phyloP scores from a whole-genome alignment of 1,140 invertebrate species.

The Musca vetustissima region DNA sequence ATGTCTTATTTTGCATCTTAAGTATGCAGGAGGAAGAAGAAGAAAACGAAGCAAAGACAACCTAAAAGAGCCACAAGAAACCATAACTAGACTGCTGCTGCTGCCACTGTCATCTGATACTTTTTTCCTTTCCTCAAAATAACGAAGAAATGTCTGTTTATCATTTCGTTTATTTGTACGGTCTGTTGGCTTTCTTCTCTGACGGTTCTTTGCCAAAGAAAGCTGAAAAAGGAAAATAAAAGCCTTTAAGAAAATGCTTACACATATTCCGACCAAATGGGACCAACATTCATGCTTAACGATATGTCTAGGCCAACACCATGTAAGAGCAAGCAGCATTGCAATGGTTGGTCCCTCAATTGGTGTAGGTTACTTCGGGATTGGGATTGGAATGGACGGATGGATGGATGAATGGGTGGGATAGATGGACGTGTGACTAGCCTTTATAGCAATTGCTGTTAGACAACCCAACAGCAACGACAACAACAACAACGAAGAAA shows the following conservation, averaged over 20 bases:
- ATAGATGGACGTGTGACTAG: too few species aligned
- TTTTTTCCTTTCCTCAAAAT: background rate
- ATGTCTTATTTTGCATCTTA: conserved; percentile 22
- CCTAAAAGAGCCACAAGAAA: background rate
- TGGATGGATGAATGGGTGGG: too few species aligned
- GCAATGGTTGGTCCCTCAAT: too few species aligned
- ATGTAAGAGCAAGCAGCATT: too few species aligned
- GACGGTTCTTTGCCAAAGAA: too few species aligned
- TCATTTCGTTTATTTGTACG: conserved; percentile 24
- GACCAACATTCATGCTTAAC: too few species aligned
- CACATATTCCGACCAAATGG: too few species aligned
- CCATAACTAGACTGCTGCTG: background rate
- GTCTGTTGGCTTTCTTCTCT: conserved; percentile 5
- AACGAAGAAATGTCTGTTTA: conserved; percentile 16
- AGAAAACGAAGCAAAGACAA: conserved; percentile 4
- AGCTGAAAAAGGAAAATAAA: too few species aligned
- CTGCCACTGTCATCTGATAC: conserved; percentile 15
- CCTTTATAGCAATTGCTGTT: background rate
- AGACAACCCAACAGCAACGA: background rate
- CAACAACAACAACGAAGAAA: background rate
- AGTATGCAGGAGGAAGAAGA: conserved; percentile 8
- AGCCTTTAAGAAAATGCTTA: too few species aligned
- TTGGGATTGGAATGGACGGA: too few species aligned
- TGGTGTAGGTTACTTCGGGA: too few species aligned
- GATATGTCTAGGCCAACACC: too few species aligned